Evolutionary conservation across 2,888 invertebrate species (phyloP), one percentile per base, ranked within the genome.

Genomic region (Tanypteryx hageni): DNA sequence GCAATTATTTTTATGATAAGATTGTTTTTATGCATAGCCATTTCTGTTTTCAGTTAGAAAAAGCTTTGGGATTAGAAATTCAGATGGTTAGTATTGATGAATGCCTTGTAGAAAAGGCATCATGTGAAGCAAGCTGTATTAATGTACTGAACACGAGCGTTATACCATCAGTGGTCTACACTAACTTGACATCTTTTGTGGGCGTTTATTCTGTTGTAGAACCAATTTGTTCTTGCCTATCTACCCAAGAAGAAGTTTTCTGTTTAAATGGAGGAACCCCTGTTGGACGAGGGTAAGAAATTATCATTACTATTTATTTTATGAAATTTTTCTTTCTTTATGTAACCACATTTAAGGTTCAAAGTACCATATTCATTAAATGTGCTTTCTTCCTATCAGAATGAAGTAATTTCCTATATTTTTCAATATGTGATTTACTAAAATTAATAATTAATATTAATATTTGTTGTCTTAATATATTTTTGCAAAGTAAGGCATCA

Each of bases 141-240:
- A 99, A 98, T 94, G 96, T 96, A 31, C 95, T 99, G 92, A 96
- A 96, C 94, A 97, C 97, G 94, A 97, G 97, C 92, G 97, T 97
- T 22, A 96, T 96, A 0, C 98, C 98, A 0, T 96, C 97, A 61
- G 96, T 98, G 10, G 98, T 99, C 11, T 98, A 98, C 94, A 99
- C 99, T 0, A 99, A 99, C 94, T 97, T 97, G 0, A 98, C 99
- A 0, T 98, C 99, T 7, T 98, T 99, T 94, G 98, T 99, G 18
- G 99, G 99, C 0, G 98, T 99, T 0, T 97, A 97, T 44, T 98
- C 98, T 0, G 96, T 97, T 61, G 97, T 98, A 0, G 97, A 97
- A 94, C 97, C 98, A 0, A 96, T 97, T 89, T 99, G 99, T 94
- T 96, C 96, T 0, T 98, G 98, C 93, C 94, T 94, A 93, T 94